phyloP scores from a whole-genome alignment of 2,797 vertebrate genomes.

The Tinamus major region DNA sequence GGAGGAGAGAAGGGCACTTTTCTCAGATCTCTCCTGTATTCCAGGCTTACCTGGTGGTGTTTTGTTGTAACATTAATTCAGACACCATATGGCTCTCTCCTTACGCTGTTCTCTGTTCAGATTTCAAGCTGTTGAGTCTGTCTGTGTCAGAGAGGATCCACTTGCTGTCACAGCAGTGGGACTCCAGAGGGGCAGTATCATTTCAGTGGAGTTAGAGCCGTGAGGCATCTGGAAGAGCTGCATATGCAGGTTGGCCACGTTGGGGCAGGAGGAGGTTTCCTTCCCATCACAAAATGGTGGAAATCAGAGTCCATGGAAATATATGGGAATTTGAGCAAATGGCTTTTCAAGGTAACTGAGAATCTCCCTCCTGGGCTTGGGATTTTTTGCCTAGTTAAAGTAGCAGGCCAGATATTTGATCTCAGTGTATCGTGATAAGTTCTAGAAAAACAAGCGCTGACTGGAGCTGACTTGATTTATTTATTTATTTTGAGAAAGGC shows the following conservation, averaged over 20 bases:
- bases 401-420: neutral
- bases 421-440: neutral
- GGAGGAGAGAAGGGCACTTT: neutral
- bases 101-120: neutral
- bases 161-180: neutral
- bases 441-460: neutral
- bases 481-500: neutral
- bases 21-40: neutral
- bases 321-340: neutral
- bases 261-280: neutral
- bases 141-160: neutral
- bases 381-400: neutral
- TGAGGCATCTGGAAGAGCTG: neutral
- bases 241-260: neutral
- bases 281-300: neutral
- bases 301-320: neutral
- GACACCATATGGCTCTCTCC: neutral
- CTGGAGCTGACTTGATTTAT: neutral
- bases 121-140: slow-evolving; percentile 18
- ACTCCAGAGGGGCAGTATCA: neutral
- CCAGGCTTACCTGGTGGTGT: neutral
- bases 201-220: neutral
- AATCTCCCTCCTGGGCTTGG: neutral
- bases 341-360: neutral
- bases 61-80: neutral